Evolutionary conservation across 2,888 invertebrate species (phyloP).

Genomic region (Lagria hirta): DNA sequence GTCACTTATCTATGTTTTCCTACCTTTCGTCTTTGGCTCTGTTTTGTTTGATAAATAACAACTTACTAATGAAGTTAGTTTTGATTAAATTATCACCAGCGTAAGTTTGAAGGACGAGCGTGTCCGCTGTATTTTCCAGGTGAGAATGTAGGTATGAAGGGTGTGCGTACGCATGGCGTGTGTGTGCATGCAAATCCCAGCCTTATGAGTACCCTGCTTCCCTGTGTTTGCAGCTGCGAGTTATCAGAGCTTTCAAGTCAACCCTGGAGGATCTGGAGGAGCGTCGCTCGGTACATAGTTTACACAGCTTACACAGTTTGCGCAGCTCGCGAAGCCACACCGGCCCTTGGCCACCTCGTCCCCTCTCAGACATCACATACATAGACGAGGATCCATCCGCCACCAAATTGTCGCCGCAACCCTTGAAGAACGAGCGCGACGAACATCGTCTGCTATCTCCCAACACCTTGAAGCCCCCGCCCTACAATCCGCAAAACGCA

Average conservation of each 20-base stretch:
- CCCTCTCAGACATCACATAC: slow-evolving; percentile 81
- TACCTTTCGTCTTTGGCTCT: slow-evolving; percentile 1
- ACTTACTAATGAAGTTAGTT: slow-evolving; percentile 11
- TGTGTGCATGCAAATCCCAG: slow-evolving; percentile 52
- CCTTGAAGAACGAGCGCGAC: slow-evolving; percentile 49
- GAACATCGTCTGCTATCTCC: slow-evolving; percentile 53
- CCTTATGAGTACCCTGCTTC: slow-evolving; percentile 56
- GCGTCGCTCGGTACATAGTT: slow-evolving; percentile 96
- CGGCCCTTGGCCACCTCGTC: slow-evolving; percentile 64
- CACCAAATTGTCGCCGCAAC: slow-evolving; percentile 49
- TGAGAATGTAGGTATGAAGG: slow-evolving; percentile 26
- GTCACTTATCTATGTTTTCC: not conserved
- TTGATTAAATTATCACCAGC: slow-evolving; percentile 43
- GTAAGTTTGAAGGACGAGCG: slow-evolving; percentile 26
- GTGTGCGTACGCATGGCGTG: slow-evolving; percentile 38
- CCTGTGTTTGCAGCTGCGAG: slow-evolving; percentile 95
- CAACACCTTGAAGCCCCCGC: slow-evolving; percentile 56
- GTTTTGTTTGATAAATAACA: not conserved
- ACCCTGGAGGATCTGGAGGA: slow-evolving; percentile 99
- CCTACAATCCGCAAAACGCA: slow-evolving; percentile 59
- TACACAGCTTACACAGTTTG: slow-evolving; percentile 89
- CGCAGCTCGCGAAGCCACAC: slow-evolving; percentile 76
- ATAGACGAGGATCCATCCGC: slow-evolving; percentile 54
- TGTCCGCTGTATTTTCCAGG: slow-evolving; percentile 32
- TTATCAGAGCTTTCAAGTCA: slow-evolving; percentile 99